These are phyloP conservation scores for Poicephalus meyeri DNA, from an alignment of 2,113 vertebrate species.

Conservation along the genomic window DNA sequence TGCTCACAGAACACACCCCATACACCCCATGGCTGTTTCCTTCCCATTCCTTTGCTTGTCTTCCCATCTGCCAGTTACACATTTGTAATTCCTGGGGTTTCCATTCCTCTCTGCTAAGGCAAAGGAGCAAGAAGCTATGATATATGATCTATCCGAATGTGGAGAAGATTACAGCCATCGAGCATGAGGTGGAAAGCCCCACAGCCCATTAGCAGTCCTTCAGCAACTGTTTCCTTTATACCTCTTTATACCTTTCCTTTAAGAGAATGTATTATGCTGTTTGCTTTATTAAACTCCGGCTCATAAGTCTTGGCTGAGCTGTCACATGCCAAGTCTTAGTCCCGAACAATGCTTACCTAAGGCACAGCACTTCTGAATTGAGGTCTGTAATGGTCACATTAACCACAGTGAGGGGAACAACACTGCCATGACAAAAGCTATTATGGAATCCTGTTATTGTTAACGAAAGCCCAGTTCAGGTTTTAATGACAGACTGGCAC, in stretches of 20 bases:
- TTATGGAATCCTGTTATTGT: slow-evolving; percentile 38
- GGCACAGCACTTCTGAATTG: not conserved
- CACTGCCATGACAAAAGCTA: slow-evolving; percentile 34
- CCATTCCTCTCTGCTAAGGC: not conserved
- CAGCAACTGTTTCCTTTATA: not conserved
- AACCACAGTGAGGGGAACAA: slow-evolving; percentile 48
- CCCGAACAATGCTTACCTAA: not conserved
- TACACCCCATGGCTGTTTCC: rapidly evolving
- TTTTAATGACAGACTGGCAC: slow-evolving; percentile 52
- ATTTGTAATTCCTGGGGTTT: rapidly evolving
- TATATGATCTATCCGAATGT: not conserved
- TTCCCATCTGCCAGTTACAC: rapidly evolving
- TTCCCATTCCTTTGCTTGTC: not conserved
- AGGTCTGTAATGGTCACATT: slow-evolving; percentile 12
- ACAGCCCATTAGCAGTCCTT: not conserved
- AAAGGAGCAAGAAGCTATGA: not conserved
- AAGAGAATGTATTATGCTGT: not conserved
- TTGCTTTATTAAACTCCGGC: not conserved
- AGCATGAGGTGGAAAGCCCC: not conserved
- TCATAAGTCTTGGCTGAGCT: not conserved
- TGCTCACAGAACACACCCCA: rapidly evolving
- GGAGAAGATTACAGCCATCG: not conserved
- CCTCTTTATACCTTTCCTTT: not conserved
- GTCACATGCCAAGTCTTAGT: not conserved
- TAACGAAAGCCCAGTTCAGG: slow-evolving; percentile 60